Base-by-base conservation (phyloP, 2,113 vertebrate species). In the Octodon degus region DNA sequence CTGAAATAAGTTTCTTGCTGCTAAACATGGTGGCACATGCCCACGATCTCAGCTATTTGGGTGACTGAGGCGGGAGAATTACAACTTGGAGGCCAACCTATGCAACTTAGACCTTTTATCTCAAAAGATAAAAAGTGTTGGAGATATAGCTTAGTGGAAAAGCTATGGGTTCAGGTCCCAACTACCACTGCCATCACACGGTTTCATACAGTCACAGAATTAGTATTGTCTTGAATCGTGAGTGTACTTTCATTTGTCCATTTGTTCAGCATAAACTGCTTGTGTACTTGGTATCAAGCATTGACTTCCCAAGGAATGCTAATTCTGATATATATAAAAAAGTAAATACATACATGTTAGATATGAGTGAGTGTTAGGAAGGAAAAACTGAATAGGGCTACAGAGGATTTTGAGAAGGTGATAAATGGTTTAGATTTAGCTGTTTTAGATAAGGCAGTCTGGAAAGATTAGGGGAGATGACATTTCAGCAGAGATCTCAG, bases 151-250 rank as follows among this genome's bases (percentile, higher is more conserved):
- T 76, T 11, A 47, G 74, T 76, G 24, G 74, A 76, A 76, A 76
- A 40, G 11, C 37, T 43, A 12, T 25, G 40, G 40, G 37, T 76
- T 76, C 72, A 76, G 43, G 25, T 76, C 40, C 40, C 74, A 76
- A 40, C n/a, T 76, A 76, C 74, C 24, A 27, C 74, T 37, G 40
- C 24, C 5, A 47, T 40, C 12, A 47, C 24, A 47, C 27, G 27
- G 27, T 93, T 93, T 55, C 50, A 91, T 94, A 27, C 4, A 74
- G 22, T 93, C 58, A 79, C 76, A 94, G 8, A 90, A 50, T 53
- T 93, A 62, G 32, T 60, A 17, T 32, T 72, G 47, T 4, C 43
- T 63, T 77, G 72, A 53, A 40, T 83, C 53, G 14, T 83, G 58
- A 60, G 60, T 40, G n/a, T 24, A 83, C 34, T 37, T 83, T 83